Conservation (phyloP, 2,113 vertebrate genomes). For the Xenopus laevis region DNA sequence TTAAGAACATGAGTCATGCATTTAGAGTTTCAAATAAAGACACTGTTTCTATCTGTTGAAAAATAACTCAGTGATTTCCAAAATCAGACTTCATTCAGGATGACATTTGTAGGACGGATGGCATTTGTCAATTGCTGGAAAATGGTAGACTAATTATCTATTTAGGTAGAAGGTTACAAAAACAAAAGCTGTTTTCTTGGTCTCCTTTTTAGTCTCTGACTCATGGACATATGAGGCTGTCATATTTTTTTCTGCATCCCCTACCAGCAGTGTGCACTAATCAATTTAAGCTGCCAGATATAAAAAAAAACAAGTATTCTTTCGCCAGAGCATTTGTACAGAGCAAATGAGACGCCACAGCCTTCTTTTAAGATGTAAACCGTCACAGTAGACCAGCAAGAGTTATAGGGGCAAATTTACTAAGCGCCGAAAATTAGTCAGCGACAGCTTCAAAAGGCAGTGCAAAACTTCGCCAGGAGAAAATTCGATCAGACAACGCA, state of each 20-base stretch:
- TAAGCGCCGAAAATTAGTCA: too few species aligned
- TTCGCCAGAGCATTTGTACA: not conserved
- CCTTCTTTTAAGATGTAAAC: not conserved
- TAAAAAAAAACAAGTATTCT: not conserved
- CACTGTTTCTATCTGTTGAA: not conserved
- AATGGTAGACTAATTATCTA: slow-evolving; percentile 40
- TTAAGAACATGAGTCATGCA: too few species aligned
- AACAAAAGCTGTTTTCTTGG: slow-evolving; percentile 41
- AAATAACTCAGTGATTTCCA: not conserved
- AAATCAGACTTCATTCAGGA: not conserved
- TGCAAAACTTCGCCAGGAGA: too few species aligned
- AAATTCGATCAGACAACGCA: too few species aligned
- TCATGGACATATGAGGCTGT: slow-evolving; percentile 40
- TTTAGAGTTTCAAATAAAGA: too few species aligned
- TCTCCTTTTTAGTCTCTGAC: slow-evolving; percentile 27
- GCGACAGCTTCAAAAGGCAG: too few species aligned
- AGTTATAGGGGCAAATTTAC: too few species aligned
- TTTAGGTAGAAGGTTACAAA: slow-evolving; percentile 34
- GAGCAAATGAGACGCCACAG: not conserved
- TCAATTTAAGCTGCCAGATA: slow-evolving; percentile 8
- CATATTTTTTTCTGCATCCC: slow-evolving; percentile 31
- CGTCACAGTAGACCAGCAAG: too few species aligned
- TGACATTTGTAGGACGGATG: slow-evolving; percentile 12
- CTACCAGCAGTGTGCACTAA: slow-evolving; percentile 1
- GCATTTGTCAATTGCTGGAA: slow-evolving; percentile 28